Percentiles rank a stretch among this genome's conserved stretches.
Evolutionary conservation across 2,113 vertebrate species (phyloP).

Genomic region (Thomomys bottae): DNA sequence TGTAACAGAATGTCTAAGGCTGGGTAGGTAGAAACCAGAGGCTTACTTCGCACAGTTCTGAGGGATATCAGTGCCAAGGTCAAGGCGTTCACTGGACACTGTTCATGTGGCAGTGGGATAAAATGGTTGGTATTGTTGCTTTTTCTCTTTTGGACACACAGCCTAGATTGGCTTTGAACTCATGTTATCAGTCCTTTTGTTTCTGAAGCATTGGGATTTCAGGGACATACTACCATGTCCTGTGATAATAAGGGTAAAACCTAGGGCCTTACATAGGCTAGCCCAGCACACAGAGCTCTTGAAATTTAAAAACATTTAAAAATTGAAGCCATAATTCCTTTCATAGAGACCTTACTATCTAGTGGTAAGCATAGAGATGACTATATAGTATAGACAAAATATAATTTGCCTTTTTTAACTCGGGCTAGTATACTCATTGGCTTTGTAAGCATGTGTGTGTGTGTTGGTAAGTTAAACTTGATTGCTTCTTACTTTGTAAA

Average conservation of each 20-base stretch:
- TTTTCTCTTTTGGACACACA: neutral
- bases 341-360: too few species aligned
- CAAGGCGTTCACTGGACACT: neutral
- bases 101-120: too few species aligned
- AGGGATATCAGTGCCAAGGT: neutral
- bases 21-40: neutral
- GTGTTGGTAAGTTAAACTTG: neutral
- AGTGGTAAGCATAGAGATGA: neutral
- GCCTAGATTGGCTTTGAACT: neutral
- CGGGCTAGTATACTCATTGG: neutral
- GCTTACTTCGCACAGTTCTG: neutral
- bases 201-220: too few species aligned
- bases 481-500: neutral
- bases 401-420: neutral
- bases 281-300: too few species aligned
- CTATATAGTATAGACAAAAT: neutral
- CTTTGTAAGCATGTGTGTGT: too few species aligned
- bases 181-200: neutral
- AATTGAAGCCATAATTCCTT: too few species aligned
- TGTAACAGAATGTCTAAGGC: neutral
- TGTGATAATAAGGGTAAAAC: too few species aligned
- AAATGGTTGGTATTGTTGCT: neutral
- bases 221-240: too few species aligned
- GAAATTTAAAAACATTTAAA: too few species aligned
- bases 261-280: too few species aligned